phyloP scores from a whole-genome alignment of 2,113 vertebrate genomes.

The Plecturocebus donacophilus region DNA sequence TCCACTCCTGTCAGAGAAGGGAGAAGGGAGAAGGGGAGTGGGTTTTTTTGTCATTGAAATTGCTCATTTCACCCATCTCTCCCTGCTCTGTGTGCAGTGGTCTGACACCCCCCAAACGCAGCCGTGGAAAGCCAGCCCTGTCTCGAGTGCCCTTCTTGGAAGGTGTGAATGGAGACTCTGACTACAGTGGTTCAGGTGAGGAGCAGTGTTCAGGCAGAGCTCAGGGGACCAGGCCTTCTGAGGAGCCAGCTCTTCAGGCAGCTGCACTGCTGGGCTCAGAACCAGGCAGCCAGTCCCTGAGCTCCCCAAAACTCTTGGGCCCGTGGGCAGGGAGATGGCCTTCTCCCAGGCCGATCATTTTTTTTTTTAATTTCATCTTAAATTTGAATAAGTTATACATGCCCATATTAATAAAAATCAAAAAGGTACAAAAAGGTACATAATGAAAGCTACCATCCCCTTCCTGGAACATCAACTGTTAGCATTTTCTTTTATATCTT shows the following conservation, averaged over 20 bases:
- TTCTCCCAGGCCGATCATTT: neutral
- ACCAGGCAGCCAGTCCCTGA: neutral
- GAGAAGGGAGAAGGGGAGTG: neutral
- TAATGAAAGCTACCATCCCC: neutral
- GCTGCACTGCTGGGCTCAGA: neutral
- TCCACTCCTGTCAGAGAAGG: neutral
- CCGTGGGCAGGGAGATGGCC: neutral
- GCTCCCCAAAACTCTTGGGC: neutral
- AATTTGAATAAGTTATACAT: neutral
- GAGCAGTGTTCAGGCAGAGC: neutral
- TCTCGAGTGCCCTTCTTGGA: constrained; percentile 93
- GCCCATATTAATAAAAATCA: neutral
- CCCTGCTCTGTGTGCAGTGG: constrained; percentile 79
- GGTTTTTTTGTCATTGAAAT: neutral
- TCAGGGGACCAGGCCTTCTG: neutral
- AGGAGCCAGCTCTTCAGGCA: neutral
- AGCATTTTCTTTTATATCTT: constrained; percentile 16
- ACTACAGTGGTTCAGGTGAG: constrained; percentile 92
- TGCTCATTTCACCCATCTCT: neutral
- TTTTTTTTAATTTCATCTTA: neutral
- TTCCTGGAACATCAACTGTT: neutral
- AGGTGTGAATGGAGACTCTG: constrained; percentile 92
- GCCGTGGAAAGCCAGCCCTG: constrained; percentile 96
- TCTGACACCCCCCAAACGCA: constrained; percentile 90
- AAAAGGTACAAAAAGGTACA: neutral